These are phyloP conservation scores for Chionoecetes opilio DNA, from an alignment of 1,140 invertebrate genomes.

Conservation along the genomic window DNA sequence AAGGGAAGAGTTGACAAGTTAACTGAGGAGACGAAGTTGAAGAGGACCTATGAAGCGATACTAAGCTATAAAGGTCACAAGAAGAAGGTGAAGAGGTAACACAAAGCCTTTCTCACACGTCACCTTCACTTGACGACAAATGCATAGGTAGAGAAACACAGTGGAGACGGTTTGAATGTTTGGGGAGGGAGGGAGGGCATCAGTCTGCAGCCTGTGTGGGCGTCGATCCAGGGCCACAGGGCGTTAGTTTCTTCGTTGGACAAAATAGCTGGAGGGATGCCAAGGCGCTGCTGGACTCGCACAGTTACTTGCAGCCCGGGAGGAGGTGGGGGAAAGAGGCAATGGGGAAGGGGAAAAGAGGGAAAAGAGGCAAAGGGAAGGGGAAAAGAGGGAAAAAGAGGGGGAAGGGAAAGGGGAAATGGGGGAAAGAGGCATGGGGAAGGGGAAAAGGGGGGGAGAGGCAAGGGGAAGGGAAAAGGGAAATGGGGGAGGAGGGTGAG, in stretches of 20 bases:
- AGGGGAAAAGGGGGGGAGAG: no score
- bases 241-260: not conserved
- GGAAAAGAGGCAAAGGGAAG: not conserved
- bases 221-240: not conserved
- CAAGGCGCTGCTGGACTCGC: not conserved
- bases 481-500: not conserved
- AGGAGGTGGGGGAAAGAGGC: not conserved
- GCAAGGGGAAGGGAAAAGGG: no score
- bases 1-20: no score
- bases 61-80: no score
- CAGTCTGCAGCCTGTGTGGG: not conserved
- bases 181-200: not conserved
- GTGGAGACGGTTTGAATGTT: no score
- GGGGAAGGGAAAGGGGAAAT: not conserved
- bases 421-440: not conserved
- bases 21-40: no score
- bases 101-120: no score
- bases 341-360: not conserved
- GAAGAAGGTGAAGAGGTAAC: no score
- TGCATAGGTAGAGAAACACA: no score
- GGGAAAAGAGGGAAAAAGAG: not conserved
- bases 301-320: not conserved
- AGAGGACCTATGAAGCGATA: no score
- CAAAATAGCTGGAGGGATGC: conserved; percentile 7
- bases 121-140: no score